Base-by-base conservation (phyloP, 2,113 vertebrate species). In the Lepus europaeus region DNA sequence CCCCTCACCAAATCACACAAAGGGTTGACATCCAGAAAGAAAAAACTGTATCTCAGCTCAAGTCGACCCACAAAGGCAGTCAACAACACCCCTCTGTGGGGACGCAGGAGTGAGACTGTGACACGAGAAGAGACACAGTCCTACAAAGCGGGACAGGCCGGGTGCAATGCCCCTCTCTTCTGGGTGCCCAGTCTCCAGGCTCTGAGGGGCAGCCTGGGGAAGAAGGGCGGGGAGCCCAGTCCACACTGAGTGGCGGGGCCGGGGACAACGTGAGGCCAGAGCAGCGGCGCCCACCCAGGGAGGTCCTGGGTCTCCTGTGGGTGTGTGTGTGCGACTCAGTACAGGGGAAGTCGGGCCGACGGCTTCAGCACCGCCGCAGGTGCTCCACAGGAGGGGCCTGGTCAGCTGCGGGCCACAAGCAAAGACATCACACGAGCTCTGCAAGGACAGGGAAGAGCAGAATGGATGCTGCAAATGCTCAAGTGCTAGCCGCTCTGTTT, bases 181-280 rank as follows among this genome's bases (percentile, higher is more conserved):
- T 13, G 14, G 14, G 29, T 63, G 81, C 1, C 29, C 80, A 45
- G 69, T 10, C 29, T 6, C 25, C 45, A 5, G 9, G 14, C 39
- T 6, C 0, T 31, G 23, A 20, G 39, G 59, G 87, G 45, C 10
- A 9, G 2, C 33, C 0, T 0, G 13, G 16, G 25, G 59, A 33
- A 45, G 45, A 45, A 11, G 49, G 20, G 33, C 29, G 59, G 31
- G 23, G 7, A 16, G 25, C 2, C 45, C 6, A 45, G 45, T 4
- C 0, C 2, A 3, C 4, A 5, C 14, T 3, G 2, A 4, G 0
- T 0, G 3, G 76, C 64, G 19, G 3, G 51, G 22, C 12, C 36
- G 25, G 11, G 5, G 85, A 27, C n/a, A 31, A 56, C 0, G 3
- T 27, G 11, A 3, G 4, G 6, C 3, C 20, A 66, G 31, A 25